These are phyloP conservation scores for Steinernema hermaphroditum DNA, from an alignment of 2,888 invertebrate species.

Conservation along the genomic window DNA sequence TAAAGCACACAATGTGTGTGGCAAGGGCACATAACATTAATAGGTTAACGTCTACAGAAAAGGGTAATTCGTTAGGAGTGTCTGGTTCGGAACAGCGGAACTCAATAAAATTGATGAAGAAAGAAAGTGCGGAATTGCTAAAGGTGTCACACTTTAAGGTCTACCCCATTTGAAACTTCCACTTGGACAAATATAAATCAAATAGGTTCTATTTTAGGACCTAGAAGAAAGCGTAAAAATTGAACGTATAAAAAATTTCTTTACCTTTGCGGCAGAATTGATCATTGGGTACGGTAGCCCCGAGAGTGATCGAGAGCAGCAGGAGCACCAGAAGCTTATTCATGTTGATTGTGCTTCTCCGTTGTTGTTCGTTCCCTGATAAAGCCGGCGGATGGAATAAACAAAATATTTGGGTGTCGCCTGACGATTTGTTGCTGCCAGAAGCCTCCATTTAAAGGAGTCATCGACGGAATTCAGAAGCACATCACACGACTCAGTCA, in stretches of 20 bases:
- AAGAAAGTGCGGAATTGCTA: slow-evolving; percentile 6
- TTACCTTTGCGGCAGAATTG: not conserved
- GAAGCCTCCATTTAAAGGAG: not conserved
- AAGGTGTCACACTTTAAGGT: not conserved
- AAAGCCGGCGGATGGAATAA: not conserved
- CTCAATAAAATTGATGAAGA: not conserved
- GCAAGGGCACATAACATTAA: slow-evolving; percentile 5
- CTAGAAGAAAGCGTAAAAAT: not conserved
- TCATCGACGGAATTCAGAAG: not conserved
- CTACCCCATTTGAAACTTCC: not conserved
- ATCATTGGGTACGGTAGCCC: not conserved
- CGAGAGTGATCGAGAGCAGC: not conserved
- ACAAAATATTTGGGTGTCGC: not conserved
- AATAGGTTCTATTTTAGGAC: not conserved
- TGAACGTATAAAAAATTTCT: not conserved
- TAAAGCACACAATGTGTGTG: not conserved
- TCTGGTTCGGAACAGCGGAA: not conserved
- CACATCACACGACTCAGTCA: not conserved
- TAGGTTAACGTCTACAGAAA: not conserved
- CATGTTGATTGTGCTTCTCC: not conserved
- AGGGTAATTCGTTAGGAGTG: not conserved
- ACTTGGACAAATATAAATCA: not conserved
- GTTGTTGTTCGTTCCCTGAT: not conserved
- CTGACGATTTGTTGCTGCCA: slow-evolving; percentile 2
- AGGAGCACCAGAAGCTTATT: not conserved